Evolutionary conservation across 1,140 invertebrate genomes (phyloP), one percentile per base, ranked within the genome.

Genomic region (Lepidurus couesii): DNA sequence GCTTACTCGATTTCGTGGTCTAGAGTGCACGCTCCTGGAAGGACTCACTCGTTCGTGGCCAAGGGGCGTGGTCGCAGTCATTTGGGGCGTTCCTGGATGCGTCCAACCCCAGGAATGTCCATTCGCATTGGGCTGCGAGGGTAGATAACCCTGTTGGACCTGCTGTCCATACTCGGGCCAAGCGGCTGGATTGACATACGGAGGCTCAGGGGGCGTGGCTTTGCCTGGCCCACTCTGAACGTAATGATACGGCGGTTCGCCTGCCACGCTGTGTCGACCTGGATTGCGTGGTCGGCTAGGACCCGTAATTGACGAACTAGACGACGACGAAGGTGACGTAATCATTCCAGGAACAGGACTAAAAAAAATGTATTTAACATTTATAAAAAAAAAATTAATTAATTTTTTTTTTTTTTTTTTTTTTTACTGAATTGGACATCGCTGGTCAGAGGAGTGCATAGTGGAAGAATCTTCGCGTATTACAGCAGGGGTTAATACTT

Each of bases 361-460:
- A 65, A 7, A 16, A n/a, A n/a, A n/a, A n/a, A n/a, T n/a, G n/a
- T n/a, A n/a, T n/a, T n/a, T n/a, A n/a, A n/a, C n/a, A n/a, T n/a
- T n/a, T n/a, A n/a, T n/a, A n/a, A n/a, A 65, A 16, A 11, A 65
- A 16, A 1, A 65, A 65, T 47, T 47, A 1, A 47, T 47, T 47
- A 2, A 16, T 6, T 4, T 47, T 47, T 47, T 47, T 47, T 47
- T 47, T 47, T 47, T 47, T 75, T 6, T 1, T 21, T 42, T n/a
- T 45, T 11, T 16, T 42, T 77, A 77, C 75, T 79, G 65, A 10
- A 74, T 45, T 74, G 78, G 78, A 34, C 78, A 74, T 34, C 34
- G 73, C 73, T 79, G 78, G 0, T 74, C 44, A 26, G n/a, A 7
- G 11, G 43, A 13, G 13, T 74, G 34, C 74, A 45, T 21, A 9